Base-by-base conservation (phyloP, 2,113 vertebrate genomes). In the Otus sunia region DNA sequence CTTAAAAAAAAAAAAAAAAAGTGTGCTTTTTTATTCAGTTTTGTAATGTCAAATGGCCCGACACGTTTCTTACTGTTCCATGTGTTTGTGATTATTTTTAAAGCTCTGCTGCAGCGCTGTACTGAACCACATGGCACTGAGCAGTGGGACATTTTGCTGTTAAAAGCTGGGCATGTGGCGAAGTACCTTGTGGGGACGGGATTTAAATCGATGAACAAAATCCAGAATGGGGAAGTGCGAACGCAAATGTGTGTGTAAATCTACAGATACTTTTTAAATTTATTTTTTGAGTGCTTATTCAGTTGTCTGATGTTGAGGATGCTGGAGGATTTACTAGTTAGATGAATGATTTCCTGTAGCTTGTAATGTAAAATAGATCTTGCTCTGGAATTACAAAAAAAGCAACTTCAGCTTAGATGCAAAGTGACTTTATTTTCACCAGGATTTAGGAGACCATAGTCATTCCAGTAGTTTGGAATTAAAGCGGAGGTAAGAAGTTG, bases 31-130 rank as follows among this genome's bases (percentile, higher is more conserved):
- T 74, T 39, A 74, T 55, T 80, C 55, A 37, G 41, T 75, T 93
- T 74, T 63, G 56, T 67, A 68, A 85, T 3, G 20, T 90, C 73
- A 78, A 22, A 59, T 37, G 39, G 79, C 66, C 63, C 76, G 67
- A 76, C 37, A 20, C 1, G 1, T 86, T 67, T 91, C 64, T 74
- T 68, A 34, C 71, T 50, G 78, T 37, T 96, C 87, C 82, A 79
- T 77, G 92, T 84, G 75, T 68, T 94, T 50, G 75, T 39, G n/a
- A 86, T 93, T 94, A 82, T 91, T 93, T 88, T 88, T 88, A 76
- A 86, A 66, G 50, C 49, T 79, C 53, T 63, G 62, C 91, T 75
- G 81, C 62, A 86, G 88, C 8, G 5, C 27, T 5, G 62, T 60
- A 27, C 41, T 26, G 41, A 94, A 66, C 37, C 60, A 49, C 45